Evolutionary conservation across 2,888 invertebrate genomes (phyloP).

Genomic region (Scaptomyza polygonia): DNA sequence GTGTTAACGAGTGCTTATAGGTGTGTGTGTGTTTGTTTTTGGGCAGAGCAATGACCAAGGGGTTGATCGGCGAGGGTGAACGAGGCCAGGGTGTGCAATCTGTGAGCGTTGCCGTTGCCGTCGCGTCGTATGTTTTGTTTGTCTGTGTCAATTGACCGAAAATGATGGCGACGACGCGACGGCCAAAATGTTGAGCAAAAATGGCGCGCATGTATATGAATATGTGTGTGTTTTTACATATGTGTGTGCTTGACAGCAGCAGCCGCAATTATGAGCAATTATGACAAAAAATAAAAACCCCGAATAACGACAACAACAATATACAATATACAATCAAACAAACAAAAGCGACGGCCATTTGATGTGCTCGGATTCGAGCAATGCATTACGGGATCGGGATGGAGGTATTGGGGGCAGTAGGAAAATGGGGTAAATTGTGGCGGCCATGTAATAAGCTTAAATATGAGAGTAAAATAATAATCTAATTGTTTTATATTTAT

Average conservation of each 20-base stretch:
- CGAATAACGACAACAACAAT: slow-evolving; percentile 19
- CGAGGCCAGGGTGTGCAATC: slow-evolving; percentile 41
- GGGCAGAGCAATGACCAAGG: slow-evolving; percentile 4
- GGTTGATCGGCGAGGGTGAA: slow-evolving; percentile 11
- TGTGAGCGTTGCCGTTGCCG: slow-evolving; percentile 20
- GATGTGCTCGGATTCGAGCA: slow-evolving; percentile 38
- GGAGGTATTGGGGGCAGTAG: neutral
- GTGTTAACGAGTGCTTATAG: neutral
- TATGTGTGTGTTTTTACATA: slow-evolving; percentile 12
- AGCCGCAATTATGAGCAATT: slow-evolving; percentile 78
- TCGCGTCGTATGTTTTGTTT: slow-evolving; percentile 33
- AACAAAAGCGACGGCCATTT: slow-evolving; percentile 59
- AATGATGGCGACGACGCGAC: slow-evolving; percentile 70
- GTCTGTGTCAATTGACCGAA: slow-evolving; percentile 74
- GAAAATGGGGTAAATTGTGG: neutral
- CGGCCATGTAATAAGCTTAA: slow-evolving; percentile 12
- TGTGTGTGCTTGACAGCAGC: slow-evolving; percentile 52
- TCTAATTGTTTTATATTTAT: neutral
- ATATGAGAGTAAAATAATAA: slow-evolving; percentile 1
- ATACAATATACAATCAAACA: slow-evolving; percentile 31
- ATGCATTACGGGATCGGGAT: neutral
- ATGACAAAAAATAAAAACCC: slow-evolving; percentile 45
- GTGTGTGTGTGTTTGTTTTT: slow-evolving; percentile 1
- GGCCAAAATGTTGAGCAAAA: slow-evolving; percentile 57
- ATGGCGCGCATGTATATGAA: slow-evolving; percentile 55